These are phyloP conservation scores for Phyllostomus discolor DNA, from an alignment of 2,113 vertebrate species.

Conservation along the genomic window DNA sequence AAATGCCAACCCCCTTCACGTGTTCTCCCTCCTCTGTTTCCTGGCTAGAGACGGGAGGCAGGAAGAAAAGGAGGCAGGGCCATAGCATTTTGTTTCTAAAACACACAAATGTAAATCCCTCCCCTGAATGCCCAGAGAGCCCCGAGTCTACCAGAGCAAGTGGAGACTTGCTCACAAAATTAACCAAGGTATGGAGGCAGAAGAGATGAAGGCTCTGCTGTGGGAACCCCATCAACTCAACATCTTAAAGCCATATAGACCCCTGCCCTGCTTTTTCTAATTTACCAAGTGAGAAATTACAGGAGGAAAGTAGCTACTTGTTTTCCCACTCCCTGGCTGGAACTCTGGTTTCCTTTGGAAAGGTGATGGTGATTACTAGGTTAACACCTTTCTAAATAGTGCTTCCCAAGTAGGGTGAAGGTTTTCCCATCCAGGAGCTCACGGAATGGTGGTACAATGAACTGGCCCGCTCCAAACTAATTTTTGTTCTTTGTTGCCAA, in stretches of 20 bases:
- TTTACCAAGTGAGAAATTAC: background rate
- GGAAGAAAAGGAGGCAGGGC: background rate
- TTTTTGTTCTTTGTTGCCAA: conserved; percentile 20
- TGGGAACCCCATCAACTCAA: background rate
- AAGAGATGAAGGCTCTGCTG: background rate
- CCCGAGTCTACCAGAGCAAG: background rate
- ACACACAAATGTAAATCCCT: background rate
- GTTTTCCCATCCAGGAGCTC: background rate
- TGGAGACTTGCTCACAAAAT: background rate
- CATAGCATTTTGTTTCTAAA: background rate
- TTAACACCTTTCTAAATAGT: background rate
- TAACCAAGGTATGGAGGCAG: background rate
- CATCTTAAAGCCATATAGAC: background rate
- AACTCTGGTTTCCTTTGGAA: background rate
- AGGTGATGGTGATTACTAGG: background rate
- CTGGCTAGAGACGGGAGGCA: background rate
- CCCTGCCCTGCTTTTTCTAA: background rate
- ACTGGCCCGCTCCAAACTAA: background rate
- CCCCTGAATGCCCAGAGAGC: background rate
- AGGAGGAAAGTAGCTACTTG: background rate
- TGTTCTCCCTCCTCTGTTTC: background rate
- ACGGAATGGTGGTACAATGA: background rate
- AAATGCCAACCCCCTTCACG: background rate
- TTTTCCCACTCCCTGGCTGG: background rate
- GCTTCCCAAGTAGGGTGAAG: background rate